phyloP scores from a whole-genome alignment of 2,888 invertebrate species.

The Venustoraphidia nigricollis region DNA sequence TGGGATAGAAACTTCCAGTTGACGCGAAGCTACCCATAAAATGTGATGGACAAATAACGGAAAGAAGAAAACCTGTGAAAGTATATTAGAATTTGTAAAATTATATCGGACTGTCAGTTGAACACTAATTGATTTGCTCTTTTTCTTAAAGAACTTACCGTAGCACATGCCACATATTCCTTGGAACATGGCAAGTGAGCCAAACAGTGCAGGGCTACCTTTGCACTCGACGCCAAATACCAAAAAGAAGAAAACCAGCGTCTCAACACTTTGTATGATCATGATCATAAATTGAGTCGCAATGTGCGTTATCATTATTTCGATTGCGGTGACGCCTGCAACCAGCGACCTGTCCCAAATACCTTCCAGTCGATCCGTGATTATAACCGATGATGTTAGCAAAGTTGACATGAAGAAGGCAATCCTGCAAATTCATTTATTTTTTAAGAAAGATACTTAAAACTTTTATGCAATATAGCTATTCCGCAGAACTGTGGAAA shows the following conservation, averaged over 20 bases:
- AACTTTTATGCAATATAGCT: too few relatives aligned
- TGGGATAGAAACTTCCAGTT: conserved; percentile 83
- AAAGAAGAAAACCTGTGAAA: conserved; percentile 56
- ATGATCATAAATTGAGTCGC: conserved; percentile 60
- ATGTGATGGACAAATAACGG: conserved; percentile 62
- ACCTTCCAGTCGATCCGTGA: conserved; percentile 67
- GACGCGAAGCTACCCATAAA: conserved; percentile 71
- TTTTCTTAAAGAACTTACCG: conserved; percentile 28
- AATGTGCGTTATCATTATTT: conserved; percentile 71
- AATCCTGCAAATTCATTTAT: conserved; percentile 37
- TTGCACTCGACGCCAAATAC: conserved; percentile 41
- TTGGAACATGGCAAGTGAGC: conserved; percentile 48
- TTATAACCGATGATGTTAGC: conserved; percentile 67
- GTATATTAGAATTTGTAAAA: too few relatives aligned
- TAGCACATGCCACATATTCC: conserved; percentile 78
- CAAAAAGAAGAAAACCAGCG: conserved; percentile 46
- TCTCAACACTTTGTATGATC: conserved; percentile 41
- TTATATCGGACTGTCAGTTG: too few relatives aligned
- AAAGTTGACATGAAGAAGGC: conserved; percentile 74
- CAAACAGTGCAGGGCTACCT: conserved; percentile 44
- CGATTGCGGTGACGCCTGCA: conserved; percentile 65
- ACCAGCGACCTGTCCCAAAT: conserved; percentile 77
- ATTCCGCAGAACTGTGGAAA: too few relatives aligned
- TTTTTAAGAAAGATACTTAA: neutral
- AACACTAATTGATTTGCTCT: too few relatives aligned